Percentiles rank a stretch among this genome's conserved stretches.
Conservation (phyloP, 2,888 invertebrate species). For the Lasius platythorax region DNA sequence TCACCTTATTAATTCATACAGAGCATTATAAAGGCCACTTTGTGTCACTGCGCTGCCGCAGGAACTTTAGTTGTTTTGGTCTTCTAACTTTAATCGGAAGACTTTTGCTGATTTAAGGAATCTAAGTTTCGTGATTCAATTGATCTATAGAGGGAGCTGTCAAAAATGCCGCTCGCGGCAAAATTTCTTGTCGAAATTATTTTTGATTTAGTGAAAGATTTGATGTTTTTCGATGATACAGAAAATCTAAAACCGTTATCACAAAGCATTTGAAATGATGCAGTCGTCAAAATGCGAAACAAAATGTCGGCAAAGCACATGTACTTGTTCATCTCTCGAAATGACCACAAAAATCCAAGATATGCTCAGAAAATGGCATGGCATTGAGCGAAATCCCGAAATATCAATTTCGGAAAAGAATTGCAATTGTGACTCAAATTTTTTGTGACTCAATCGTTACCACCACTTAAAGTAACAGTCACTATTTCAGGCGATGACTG, state of each 20-base stretch:
- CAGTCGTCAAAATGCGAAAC: background rate
- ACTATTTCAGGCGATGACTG: slow-evolving; percentile 20
- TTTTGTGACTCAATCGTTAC: background rate
- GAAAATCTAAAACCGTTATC: background rate
- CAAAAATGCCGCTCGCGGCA: background rate
- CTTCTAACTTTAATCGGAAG: too few species aligned
- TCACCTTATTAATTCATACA: too few species aligned
- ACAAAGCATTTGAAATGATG: background rate
- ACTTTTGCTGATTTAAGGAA: too few species aligned
- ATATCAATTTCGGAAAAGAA: background rate
- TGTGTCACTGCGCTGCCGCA: too few species aligned
- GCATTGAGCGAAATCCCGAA: background rate
- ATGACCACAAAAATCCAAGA: slow-evolving; percentile 6
- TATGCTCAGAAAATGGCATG: slow-evolving; percentile 1
- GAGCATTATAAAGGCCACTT: too few species aligned
- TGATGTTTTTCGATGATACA: background rate
- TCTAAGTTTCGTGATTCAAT: too few species aligned
- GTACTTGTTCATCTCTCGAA: background rate
- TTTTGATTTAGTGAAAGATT: background rate
- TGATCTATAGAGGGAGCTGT: background rate
- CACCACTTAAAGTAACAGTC: background rate
- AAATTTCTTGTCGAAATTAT: background rate
- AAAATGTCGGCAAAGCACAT: background rate
- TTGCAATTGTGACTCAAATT: background rate
- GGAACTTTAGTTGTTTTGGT: too few species aligned